phyloP scores from a whole-genome alignment of 2,113 vertebrate genomes.

The Cariama cristata region DNA sequence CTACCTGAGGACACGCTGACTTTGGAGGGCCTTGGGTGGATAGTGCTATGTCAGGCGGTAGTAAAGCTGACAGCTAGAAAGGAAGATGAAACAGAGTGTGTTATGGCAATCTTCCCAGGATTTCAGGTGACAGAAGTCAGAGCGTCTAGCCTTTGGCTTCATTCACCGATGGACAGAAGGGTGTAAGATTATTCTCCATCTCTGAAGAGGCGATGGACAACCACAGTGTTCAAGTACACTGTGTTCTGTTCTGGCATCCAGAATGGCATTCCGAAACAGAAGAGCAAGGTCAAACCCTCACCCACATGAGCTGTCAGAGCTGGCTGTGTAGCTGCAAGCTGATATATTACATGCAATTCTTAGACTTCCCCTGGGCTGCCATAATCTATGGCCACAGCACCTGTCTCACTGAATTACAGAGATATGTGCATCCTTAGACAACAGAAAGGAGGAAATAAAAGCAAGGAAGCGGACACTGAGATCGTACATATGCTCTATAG shows the following conservation, averaged over 20 bases:
- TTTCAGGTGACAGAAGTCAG: slow-evolving; percentile 14
- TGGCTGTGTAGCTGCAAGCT: background rate
- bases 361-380: background rate
- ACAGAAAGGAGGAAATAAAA: background rate
- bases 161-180: background rate
- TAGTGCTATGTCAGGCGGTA: background rate
- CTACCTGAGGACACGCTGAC: background rate
- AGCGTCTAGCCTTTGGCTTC: background rate
- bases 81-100: background rate
- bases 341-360: background rate
- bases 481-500: accelerated
- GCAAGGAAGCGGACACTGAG: background rate
- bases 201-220: background rate
- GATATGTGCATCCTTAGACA: background rate
- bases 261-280: background rate
- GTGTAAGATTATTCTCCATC: background rate
- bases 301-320: background rate
- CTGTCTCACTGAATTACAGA: background rate
- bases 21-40: background rate
- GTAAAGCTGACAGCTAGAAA: background rate
- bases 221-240: background rate
- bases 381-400: background rate
- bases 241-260: background rate
- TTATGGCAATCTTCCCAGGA: slow-evolving; percentile 39
- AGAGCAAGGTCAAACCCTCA: background rate